Percentiles rank a stretch among this genome's conserved stretches.
Conservation (phyloP, 2,888 invertebrate genomes). For the Aleiodes testaceus region DNA sequence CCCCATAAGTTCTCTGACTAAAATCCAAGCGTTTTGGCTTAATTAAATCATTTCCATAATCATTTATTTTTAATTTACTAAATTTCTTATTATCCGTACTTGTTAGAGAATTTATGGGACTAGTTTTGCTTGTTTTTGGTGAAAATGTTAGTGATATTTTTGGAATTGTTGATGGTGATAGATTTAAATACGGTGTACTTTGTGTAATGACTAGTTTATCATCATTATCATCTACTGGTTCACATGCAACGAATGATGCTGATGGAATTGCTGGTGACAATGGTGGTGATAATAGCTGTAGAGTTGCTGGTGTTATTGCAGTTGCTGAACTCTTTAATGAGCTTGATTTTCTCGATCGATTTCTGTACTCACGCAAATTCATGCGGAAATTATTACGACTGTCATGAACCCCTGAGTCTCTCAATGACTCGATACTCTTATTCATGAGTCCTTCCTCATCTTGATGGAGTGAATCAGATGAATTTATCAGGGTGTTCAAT, state of each 20-base stretch:
- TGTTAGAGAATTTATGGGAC: constrained; percentile 41
- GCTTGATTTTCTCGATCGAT: constrained; percentile 37
- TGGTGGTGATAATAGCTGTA: constrained; percentile 58
- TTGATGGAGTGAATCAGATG: constrained; percentile 36
- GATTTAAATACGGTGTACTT: constrained; percentile 57
- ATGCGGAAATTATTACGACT: constrained; percentile 35
- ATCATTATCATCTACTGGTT: constrained; percentile 59
- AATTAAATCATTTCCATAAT: constrained; percentile 53
- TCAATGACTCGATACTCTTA: not conserved
- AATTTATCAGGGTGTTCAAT: constrained; percentile 50
- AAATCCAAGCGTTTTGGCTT: constrained; percentile 67
- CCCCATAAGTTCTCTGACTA: constrained; percentile 53
- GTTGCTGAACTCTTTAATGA: constrained; percentile 48
- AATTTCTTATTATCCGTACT: constrained; percentile 54
- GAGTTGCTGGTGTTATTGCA: constrained; percentile 57
- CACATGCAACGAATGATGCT: constrained; percentile 57
- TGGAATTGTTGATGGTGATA: constrained; percentile 33
- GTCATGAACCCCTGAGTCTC: not conserved
- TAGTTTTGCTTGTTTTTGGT: constrained; percentile 55
- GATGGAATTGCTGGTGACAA: constrained; percentile 61
- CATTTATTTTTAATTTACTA: constrained; percentile 58
- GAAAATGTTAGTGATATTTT: constrained; percentile 48
- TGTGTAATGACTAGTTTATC: constrained; percentile 63
- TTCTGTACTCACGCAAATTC: constrained; percentile 48
- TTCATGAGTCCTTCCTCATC: not conserved